These are phyloP conservation scores for Dryobates pubescens DNA, from an alignment of 2,797 vertebrate species.

Conservation along the genomic window DNA sequence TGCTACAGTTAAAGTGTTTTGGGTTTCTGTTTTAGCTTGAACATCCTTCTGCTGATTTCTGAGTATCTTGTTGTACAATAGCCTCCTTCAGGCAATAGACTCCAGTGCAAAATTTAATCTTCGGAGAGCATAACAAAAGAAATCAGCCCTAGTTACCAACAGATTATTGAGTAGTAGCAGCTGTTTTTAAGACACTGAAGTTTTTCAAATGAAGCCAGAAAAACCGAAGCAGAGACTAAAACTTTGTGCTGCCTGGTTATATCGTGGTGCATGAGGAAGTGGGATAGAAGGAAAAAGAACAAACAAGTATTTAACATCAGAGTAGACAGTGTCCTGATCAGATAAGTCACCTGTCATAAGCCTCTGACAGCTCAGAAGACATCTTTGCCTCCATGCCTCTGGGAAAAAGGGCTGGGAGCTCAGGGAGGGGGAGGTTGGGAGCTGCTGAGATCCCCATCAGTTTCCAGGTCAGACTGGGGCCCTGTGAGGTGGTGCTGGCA, in stretches of 20 bases:
- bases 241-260: neutral
- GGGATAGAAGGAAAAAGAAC: neutral
- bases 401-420: neutral
- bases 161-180: conserved; percentile 63
- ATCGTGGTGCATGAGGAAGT: neutral
- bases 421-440: neutral
- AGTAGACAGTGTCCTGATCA: neutral
- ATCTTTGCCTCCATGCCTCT: neutral
- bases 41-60: conserved; percentile 38
- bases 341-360: neutral
- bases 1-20: conserved; percentile 22
- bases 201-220: conserved; percentile 36
- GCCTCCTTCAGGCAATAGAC: conserved; percentile 40
- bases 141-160: conserved; percentile 45
- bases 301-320: neutral
- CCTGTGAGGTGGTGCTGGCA: neutral
- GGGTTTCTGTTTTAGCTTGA: conserved; percentile 13
- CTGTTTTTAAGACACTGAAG: conserved; percentile 20
- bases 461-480: neutral
- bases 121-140: conserved; percentile 52
- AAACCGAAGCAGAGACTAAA: conserved; percentile 5
- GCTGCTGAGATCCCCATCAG: neutral
- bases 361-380: neutral
- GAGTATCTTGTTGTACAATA: conserved; percentile 61
- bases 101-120: conserved; percentile 53